Percentiles rank a stretch among this genome's conserved stretches.
phyloP scores from a whole-genome alignment of 1,140 invertebrate species.

The Maniola jurtina region DNA sequence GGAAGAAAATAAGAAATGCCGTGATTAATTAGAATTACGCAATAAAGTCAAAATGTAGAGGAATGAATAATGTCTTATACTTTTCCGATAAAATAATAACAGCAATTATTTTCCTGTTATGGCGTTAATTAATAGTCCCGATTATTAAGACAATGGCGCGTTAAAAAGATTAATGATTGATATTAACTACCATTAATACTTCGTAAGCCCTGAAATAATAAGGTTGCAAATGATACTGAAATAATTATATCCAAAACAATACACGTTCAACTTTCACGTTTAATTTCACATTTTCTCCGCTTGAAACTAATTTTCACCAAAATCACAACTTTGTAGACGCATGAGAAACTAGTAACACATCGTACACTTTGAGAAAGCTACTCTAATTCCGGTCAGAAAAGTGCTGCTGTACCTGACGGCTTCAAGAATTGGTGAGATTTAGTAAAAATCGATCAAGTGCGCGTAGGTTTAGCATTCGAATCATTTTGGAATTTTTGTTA shows the following conservation, averaged over 20 bases:
- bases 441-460: too few relatives aligned
- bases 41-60: neutral
- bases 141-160: slow-evolving; percentile 5
- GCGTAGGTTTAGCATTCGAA: too few relatives aligned
- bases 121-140: slow-evolving; percentile 3
- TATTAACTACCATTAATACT: slow-evolving; percentile 2
- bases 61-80: slow-evolving; percentile 2
- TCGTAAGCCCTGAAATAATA: neutral
- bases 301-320: too few relatives aligned
- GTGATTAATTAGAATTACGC: neutral
- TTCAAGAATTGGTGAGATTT: too few relatives aligned
- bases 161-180: slow-evolving; percentile 9
- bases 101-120: neutral
- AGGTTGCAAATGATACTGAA: neutral
- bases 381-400: too few relatives aligned
- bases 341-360: too few relatives aligned
- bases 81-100: slow-evolving; percentile 3
- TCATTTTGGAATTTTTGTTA: too few relatives aligned
- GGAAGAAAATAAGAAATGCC: neutral
- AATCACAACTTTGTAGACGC: too few relatives aligned
- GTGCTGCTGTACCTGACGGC: too few relatives aligned
- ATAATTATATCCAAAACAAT: neutral
- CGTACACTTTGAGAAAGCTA: too few relatives aligned
- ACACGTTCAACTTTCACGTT: neutral
- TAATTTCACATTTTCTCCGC: neutral